Evolutionary conservation across 2,888 invertebrate species (phyloP).

Genomic region (Scaptomyza parva): DNA sequence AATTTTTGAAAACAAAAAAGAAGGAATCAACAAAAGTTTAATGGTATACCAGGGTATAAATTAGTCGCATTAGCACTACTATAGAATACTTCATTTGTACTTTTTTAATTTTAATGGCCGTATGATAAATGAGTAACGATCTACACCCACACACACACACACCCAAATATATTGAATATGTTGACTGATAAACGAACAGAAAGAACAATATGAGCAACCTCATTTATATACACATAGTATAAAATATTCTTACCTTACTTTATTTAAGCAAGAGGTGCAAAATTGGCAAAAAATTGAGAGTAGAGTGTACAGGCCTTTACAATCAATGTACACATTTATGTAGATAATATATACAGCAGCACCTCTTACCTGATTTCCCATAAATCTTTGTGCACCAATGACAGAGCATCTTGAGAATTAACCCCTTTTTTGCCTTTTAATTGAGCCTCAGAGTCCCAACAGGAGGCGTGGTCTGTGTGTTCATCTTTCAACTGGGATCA

Average conservation of each 20-base stretch:
- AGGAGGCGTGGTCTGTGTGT: slow-evolving; percentile 50
- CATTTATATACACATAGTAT: slow-evolving; percentile 23
- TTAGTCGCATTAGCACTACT: neutral
- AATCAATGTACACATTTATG: slow-evolving; percentile 43
- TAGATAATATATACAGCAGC: slow-evolving; percentile 27
- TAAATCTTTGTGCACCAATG: slow-evolving; percentile 66
- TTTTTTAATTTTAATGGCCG: slow-evolving; percentile 22
- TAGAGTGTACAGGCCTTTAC: slow-evolving; percentile 32
- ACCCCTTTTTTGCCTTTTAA: slow-evolving; percentile 45
- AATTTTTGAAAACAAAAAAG: too few species aligned
- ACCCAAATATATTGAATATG: slow-evolving; percentile 30
- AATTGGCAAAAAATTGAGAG: slow-evolving; percentile 70
- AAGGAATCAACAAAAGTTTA: too few species aligned
- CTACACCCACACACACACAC: slow-evolving; percentile 25
- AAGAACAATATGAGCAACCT: slow-evolving; percentile 15
- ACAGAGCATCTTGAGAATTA: slow-evolving; percentile 55
- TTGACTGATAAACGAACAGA: slow-evolving; percentile 55
- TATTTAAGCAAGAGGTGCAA: slow-evolving; percentile 8
- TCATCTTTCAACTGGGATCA: slow-evolving; percentile 40
- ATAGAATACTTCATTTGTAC: slow-evolving; percentile 12
- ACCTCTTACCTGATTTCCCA: slow-evolving; percentile 54
- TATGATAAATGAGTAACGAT: slow-evolving; percentile 67
- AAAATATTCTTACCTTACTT: neutral
- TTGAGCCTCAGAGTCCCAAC: slow-evolving; percentile 32
- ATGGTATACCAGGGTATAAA: slow-evolving; percentile 22